Conservation (phyloP, 2,797 vertebrate genomes). For the Ptychobarbus kaznakovi region DNA sequence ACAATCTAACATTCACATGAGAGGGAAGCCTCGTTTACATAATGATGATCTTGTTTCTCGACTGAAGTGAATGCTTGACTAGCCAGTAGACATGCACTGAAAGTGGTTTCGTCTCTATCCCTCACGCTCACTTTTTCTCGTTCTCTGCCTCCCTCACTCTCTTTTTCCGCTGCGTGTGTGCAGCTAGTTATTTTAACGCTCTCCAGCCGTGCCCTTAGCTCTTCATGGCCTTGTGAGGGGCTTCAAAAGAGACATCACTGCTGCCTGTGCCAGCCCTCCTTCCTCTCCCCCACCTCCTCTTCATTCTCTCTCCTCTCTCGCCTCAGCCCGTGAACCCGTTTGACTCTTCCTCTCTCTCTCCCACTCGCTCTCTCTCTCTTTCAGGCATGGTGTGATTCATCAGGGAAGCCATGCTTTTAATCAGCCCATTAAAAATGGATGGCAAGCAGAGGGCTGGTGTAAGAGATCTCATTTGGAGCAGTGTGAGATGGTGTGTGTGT, state of each 20-base stretch:
- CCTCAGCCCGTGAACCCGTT: constrained; percentile 55
- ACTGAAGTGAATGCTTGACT: constrained; percentile 48
- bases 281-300: constrained; percentile 43
- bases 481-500: constrained; percentile 42
- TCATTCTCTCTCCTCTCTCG: constrained; percentile 34
- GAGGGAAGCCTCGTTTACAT: constrained; percentile 37
- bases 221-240: constrained; percentile 61
- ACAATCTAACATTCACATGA: constrained; percentile 26
- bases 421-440: constrained; percentile 66
- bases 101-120: constrained; percentile 33
- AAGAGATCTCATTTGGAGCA: constrained; percentile 64
- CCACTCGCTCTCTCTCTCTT: constrained; percentile 46
- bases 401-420: constrained; percentile 66
- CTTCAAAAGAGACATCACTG: constrained; percentile 66
- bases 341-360: constrained; percentile 43
- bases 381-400: constrained; percentile 61
- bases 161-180: constrained; percentile 51
- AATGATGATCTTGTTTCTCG: constrained; percentile 51
- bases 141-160: constrained; percentile 53
- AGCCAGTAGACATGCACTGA: constrained; percentile 35
- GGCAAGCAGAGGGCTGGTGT: constrained; percentile 64
- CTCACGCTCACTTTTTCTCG: constrained; percentile 47
- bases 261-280: constrained; percentile 56
- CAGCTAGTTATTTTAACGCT: constrained; percentile 64
- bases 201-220: constrained; percentile 60